Conservation (phyloP, 2,797 vertebrate genomes). For the Sciaenops ocellatus region DNA sequence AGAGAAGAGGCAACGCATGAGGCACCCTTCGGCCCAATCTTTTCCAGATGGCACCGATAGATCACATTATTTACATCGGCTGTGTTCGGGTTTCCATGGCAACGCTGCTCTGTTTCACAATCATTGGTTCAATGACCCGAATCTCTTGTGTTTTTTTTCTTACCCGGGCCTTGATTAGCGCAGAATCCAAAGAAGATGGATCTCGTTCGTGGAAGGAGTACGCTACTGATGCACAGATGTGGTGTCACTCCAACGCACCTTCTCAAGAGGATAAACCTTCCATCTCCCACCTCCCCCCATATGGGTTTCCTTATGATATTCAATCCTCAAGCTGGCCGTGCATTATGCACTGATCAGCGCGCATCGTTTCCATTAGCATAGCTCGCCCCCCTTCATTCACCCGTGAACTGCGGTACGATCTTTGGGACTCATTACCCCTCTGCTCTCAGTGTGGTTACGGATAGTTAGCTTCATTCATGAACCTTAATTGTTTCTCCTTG, state of each 20-base stretch:
- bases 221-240: conserved; percentile 79
- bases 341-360: conserved; percentile 81
- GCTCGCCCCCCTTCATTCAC: conserved; percentile 72
- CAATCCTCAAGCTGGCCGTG: conserved; percentile 66
- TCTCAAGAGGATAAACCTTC: conserved; percentile 43
- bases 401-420: conserved; percentile 70
- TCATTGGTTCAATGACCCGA: conserved; percentile 71
- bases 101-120: conserved; percentile 83
- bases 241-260: conserved; percentile 74
- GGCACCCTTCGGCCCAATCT: conserved; percentile 86
- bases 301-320: conserved; percentile 76
- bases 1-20: conserved; percentile 74
- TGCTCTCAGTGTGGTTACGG: conserved; percentile 68
- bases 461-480: conserved; percentile 73
- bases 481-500: conserved; percentile 74
- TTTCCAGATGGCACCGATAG: conserved; percentile 96
- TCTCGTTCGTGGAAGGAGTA: conserved; percentile 48
- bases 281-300: conserved; percentile 42
- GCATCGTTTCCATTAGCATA: conserved; percentile 80
- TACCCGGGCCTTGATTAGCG: conserved; percentile 76
- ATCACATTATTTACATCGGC: conserved; percentile 91
- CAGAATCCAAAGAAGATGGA: conserved; percentile 68
- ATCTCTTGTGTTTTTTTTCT: conserved; percentile 47
- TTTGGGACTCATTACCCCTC: conserved; percentile 77
- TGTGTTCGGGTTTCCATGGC: conserved; percentile 90